These are phyloP conservation scores for Xerus inauris DNA, from an alignment of 2,113 vertebrate species.

Conservation along the genomic window DNA sequence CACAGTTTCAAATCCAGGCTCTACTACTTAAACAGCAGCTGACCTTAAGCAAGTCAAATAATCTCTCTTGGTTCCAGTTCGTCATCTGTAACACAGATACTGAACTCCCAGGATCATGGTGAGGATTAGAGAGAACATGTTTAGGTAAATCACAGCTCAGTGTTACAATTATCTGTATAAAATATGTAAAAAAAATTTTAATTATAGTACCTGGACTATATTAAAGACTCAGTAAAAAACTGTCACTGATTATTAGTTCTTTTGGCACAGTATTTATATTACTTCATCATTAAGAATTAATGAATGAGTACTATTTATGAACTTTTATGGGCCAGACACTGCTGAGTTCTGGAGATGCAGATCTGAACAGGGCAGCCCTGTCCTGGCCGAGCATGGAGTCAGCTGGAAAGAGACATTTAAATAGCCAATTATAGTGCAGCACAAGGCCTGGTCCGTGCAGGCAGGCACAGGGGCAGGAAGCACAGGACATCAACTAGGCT, in stretches of 20 bases:
- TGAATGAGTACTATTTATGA: background rate
- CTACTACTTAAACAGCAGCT: background rate
- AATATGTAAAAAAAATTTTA: background rate
- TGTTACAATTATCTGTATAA: background rate
- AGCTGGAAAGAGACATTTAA: background rate
- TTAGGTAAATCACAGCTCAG: background rate
- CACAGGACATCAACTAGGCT: background rate
- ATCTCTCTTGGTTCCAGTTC: background rate
- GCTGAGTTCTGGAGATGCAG: background rate
- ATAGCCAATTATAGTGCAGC: background rate
- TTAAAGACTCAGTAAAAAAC: slow-evolving; percentile 22
- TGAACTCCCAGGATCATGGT: background rate
- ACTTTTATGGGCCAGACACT: background rate
- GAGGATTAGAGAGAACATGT: background rate
- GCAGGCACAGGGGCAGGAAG: background rate
- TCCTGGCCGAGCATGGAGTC: background rate
- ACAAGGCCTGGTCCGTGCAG: background rate
- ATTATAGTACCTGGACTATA: background rate
- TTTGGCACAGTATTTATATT: background rate
- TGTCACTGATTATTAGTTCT: background rate
- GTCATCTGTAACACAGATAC: background rate
- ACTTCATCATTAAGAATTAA: background rate
- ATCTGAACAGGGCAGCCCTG: background rate
- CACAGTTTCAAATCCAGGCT: background rate
- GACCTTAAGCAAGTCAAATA: background rate